Base-by-base conservation (phyloP, 2,797 vertebrate genomes). In the Phrynocephalus guinanensis region DNA sequence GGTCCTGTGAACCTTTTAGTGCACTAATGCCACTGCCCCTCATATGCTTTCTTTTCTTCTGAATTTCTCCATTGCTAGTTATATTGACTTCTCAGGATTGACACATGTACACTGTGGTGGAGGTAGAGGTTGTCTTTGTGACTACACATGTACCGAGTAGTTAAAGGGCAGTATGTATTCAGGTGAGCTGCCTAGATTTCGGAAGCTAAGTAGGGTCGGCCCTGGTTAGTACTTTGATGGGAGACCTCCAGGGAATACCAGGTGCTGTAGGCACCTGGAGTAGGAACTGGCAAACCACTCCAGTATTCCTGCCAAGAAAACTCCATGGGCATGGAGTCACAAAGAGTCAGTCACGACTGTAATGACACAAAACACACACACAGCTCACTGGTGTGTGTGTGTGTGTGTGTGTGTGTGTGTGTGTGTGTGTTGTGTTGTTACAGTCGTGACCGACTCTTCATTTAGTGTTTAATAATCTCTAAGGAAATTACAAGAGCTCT, bases 301-400 rank as follows among this genome's bases (percentile, higher is more conserved):
- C 33, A 33, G 33, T 33, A 33, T 33, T 33, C 33, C 33, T 33
- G 33, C 33, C 33, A 33, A 33, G 33, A 33, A 33, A 33, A 33
- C 33, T 33, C 33, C 33, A 33, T 33, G 33, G 33, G 33, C 33
- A 33, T 33, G 33, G 33, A 33, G 33, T 33, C 33, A 33, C 33
- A 2, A 33, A 33, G 33, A 33, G 33, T 33, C 33, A 2, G 33
- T 33, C 33, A 33, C 33, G 33, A 33, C 33, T 33, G 33, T 33
- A 33, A 33, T 2, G 33, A 33, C 33, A 33, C 33, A 33, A 1
- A 1, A 33, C 33, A 33, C 33, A 33, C 33, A 33, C 33, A 73
- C 5, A 26, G 48, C 11, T 28, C 90, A 90, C 30, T 77, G 67
- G 75, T 89, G n/a, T n/a, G n/a, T n/a, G n/a, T n/a, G n/a, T n/a